These are phyloP conservation scores for Urocynchramus pylzowi DNA, from an alignment of 2,113 vertebrate species.

Conservation along the genomic window DNA sequence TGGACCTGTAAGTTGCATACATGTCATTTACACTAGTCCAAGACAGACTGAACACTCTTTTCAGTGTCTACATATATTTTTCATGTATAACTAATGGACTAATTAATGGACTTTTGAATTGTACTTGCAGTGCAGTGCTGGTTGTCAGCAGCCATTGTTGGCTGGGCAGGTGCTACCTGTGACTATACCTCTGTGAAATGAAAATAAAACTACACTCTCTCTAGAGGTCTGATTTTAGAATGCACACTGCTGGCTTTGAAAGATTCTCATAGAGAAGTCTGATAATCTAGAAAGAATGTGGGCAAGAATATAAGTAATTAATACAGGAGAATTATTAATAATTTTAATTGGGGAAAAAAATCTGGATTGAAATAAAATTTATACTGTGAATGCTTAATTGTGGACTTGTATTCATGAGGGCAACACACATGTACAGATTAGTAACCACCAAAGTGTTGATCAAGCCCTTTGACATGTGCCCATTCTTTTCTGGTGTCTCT, in stretches of 20 bases:
- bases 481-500: background rate
- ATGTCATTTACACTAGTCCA: background rate
- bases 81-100: too few species aligned
- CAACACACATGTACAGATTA: background rate
- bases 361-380: background rate
- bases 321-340: too few species aligned
- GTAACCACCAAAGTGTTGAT: background rate
- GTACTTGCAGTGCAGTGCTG: background rate
- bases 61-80: background rate
- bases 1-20: background rate
- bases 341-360: background rate
- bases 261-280: background rate
- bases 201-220: background rate
- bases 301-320: background rate
- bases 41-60: background rate
- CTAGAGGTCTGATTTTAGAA: background rate
- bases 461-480: background rate
- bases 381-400: background rate
- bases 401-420: background rate
- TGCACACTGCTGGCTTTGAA: background rate
- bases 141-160: background rate
- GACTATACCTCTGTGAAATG: background rate
- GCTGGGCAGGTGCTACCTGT: background rate
- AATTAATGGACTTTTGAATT: background rate
- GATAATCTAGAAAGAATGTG: background rate